Evolutionary conservation across 2,888 invertebrate species (phyloP).

Genomic region (Leucoptera coffeella): DNA sequence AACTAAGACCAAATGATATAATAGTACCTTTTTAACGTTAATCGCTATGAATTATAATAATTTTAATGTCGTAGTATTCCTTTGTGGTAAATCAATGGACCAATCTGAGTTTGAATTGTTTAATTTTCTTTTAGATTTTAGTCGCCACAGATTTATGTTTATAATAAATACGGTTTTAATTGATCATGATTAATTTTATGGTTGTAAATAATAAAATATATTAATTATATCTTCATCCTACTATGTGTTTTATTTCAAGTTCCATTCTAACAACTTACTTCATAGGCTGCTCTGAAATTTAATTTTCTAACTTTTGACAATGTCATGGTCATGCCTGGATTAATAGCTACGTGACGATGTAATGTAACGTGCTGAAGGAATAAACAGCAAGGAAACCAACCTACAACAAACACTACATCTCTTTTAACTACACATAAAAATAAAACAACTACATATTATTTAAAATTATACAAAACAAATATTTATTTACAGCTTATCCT

Average conservation of each 20-base stretch:
- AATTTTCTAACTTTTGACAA: no score
- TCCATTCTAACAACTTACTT: no score
- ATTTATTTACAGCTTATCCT: constrained; percentile 14
- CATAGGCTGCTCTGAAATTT: no score
- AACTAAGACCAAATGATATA: constrained; percentile 55
- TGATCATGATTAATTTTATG: constrained; percentile 34
- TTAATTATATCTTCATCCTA: not conserved
- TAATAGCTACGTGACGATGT: no score
- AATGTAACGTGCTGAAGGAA: no score
- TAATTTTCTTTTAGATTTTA: constrained; percentile 25
- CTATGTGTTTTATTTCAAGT: no score
- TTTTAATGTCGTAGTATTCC: constrained; percentile 23
- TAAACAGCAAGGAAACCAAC: no score
- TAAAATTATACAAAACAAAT: not conserved
- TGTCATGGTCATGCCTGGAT: no score
- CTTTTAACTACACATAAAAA: no score
- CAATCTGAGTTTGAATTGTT: constrained; percentile 36
- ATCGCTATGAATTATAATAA: constrained; percentile 24
- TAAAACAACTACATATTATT: no score
- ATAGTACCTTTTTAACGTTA: constrained; percentile 48
- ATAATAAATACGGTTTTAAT: constrained; percentile 35
- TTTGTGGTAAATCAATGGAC: constrained; percentile 48
- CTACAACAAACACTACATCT: no score
- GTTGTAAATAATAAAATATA: constrained; percentile 48
- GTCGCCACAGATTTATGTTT: no score